Base-by-base conservation (phyloP, 2,888 invertebrate genomes). In the Amiota minor region DNA sequence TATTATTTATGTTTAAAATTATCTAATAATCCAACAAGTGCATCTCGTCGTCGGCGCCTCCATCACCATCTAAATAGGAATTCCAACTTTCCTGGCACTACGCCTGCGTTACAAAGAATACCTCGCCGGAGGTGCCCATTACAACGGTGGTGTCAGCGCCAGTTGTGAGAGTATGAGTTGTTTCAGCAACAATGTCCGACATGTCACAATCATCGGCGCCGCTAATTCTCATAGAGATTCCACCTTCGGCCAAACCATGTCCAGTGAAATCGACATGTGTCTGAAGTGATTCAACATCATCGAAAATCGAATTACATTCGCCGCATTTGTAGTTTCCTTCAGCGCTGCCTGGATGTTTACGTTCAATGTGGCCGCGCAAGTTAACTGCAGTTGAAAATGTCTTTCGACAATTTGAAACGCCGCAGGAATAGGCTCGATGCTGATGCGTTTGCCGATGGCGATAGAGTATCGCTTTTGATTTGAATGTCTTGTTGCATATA, bases 401-500 rank as follows among this genome's bases (percentile, higher is more conserved):
- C 77, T 89, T 89, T 45, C 88, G 85, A 68, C 70, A 93, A 91
- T 80, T 92, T 46, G 83, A 76, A 1, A 88, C 82, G 6, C 88
- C 89, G 72, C 90, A 90, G 68, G 87, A 88, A 73, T 87, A 89
- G 8, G 89, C 88, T 10, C 88, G 83, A 78, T 92, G 91, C 81
- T 93, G 92, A 87, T 93, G 93, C 1, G 93, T 92, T 81, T 93
- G 93, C 6, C 93, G 86, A 80, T 93, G 93, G 4, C 93, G 90
- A 86, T 93, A 93, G 4, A 93, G 90, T 16, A 93, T 88, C 0
- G 93, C 92, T 84, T 92, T 93, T 62, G 91, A 92, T 71, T 91
- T 90, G 86, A 93, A 93, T 2, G 91, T 91, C 8, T 92, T 91
- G 77, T 92, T 91, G 85, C 93, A 93, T 46, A 93, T 92, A 10